Percentiles rank a stretch among this genome's conserved stretches.
Evolutionary conservation across 2,113 vertebrate genomes (phyloP).

Genomic region (Oenanthe oenanthe): DNA sequence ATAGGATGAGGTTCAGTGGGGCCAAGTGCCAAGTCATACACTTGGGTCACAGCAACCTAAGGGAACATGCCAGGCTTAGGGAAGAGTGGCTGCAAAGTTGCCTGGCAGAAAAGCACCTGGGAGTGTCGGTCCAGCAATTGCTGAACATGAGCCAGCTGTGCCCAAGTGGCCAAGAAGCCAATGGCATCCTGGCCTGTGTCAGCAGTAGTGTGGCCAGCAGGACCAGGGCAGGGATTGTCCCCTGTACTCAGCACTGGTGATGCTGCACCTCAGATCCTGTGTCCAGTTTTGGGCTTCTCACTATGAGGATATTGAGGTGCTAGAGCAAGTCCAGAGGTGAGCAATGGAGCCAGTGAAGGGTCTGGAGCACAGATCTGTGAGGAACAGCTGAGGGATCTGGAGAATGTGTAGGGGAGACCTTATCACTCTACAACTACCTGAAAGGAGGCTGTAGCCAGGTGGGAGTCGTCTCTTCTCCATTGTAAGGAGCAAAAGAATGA

Average conservation of each 20-base stretch:
- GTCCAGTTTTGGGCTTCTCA: background rate
- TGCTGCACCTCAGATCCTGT: background rate
- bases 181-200: background rate
- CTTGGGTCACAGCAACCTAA: background rate
- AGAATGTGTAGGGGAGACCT: background rate
- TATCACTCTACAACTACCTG: fast-evolving
- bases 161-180: background rate
- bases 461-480: background rate
- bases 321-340: background rate
- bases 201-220: background rate
- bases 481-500: background rate
- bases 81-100: background rate
- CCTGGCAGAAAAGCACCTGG: background rate
- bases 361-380: background rate
- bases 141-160: background rate
- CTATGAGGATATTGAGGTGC: too few species aligned
- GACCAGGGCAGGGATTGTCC: background rate
- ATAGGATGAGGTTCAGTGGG: background rate
- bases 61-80: background rate
- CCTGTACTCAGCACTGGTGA: background rate
- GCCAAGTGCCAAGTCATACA: background rate
- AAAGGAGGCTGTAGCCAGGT: background rate
- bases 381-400: background rate
- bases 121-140: background rate
- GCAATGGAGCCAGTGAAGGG: background rate